Evolutionary conservation across 2,888 invertebrate species (phyloP).

Genomic region (Coenonympha glycerion): DNA sequence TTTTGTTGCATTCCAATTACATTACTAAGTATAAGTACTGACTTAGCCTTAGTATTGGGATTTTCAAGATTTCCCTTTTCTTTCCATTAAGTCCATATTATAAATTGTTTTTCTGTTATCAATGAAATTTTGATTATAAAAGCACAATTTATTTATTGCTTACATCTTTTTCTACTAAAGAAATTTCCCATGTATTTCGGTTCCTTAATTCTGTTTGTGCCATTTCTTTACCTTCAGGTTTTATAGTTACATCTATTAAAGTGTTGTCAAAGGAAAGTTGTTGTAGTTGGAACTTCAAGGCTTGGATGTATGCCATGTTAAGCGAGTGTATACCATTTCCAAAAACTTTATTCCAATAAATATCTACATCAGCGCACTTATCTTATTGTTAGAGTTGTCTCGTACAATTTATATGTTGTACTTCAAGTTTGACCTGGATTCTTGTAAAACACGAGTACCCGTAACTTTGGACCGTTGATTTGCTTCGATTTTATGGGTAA

Average conservation of each 20-base stretch:
- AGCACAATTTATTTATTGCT: too few species aligned
- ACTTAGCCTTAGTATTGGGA: too few species aligned
- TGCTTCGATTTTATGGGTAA: slow-evolving; percentile 20
- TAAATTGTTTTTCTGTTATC: too few species aligned
- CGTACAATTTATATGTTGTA: slow-evolving; percentile 2
- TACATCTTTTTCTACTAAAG: too few species aligned
- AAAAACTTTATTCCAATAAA: background rate
- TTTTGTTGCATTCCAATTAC: too few species aligned
- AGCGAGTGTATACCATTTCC: background rate
- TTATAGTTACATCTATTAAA: background rate
- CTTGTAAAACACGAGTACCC: slow-evolving; percentile 5
- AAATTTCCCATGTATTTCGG: too few species aligned
- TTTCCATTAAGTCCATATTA: too few species aligned
- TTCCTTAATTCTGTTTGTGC: too few species aligned
- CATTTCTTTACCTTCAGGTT: background rate
- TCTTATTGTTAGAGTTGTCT: slow-evolving; percentile 1
- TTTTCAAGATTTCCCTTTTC: too few species aligned
- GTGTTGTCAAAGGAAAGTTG: too few species aligned
- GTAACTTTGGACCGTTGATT: slow-evolving; percentile 11
- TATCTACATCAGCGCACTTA: background rate
- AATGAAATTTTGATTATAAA: too few species aligned
- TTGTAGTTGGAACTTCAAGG: slow-evolving; percentile 4
- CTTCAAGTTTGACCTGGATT: slow-evolving; percentile 9
- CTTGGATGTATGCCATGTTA: slow-evolving; percentile 17
- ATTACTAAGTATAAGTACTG: too few species aligned